Base-by-base conservation (phyloP, 2,113 vertebrate genomes). In the Gallinago media region DNA sequence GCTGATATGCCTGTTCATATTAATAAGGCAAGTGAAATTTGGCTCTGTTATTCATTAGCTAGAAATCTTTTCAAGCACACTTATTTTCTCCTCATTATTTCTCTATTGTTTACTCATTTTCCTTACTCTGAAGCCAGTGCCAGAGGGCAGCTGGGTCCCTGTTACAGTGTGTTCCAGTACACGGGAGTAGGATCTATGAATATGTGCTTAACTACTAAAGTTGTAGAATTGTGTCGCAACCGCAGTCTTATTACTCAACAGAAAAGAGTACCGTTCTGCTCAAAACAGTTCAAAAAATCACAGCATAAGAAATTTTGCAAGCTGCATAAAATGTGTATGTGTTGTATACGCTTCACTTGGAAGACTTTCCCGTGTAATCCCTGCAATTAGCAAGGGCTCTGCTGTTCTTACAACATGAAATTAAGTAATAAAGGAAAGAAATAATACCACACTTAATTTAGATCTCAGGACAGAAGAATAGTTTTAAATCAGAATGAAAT, bases 101-200 rank as follows among this genome's bases (percentile, higher is more conserved):
- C 76, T 73, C 72, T 65, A 58, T 42, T 81, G 80, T 96, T 96
- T 96, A 91, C 70, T 91, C 61, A 42, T 77, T 91, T 94, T 93
- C 56, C 65, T 88, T 65, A 29, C 55, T 52, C 63, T 15, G 6
- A 86, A 96, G 61, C 55, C 47, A 61, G 63, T 56, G 47, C 82
- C 85, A 96, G 29, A 7, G 14, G 40, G 72, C 49, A 59, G 65
- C 5, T 15, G 47, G 66, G 68, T 93, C 70, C 65, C 52, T 84
- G 76, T 92, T 84, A 50, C 68, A 81, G 20, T 50, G 44, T 84
- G 83, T 61, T 93, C 79, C 54, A 50, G 25, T 38, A 84, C 65
- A 72, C 17, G 74, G n/a, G 23, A 70, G 27, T 47, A 86, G 34
- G 50, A 74, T 42, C 58, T 74, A 26, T n/a, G 54, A 88, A 66